A percentile compares a stretch with the other conserved stretches of the same genome.
phyloP scores from a whole-genome alignment of 2,888 invertebrate species.

The Thymelicus lineola region DNA sequence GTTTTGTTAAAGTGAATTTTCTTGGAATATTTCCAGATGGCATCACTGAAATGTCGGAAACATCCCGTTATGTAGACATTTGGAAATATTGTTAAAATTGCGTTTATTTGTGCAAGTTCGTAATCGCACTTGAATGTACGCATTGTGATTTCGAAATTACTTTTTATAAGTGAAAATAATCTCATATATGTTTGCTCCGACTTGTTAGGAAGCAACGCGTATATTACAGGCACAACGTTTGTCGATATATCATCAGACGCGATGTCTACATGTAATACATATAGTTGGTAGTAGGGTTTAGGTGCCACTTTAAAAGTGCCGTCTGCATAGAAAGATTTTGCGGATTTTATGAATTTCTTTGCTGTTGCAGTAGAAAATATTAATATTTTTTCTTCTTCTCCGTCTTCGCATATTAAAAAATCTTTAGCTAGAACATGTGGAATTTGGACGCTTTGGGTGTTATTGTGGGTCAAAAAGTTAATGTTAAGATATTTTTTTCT shows the following conservation, averaged over 20 bases:
- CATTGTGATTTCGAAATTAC: background rate
- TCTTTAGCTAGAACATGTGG: background rate
- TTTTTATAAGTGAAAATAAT: background rate
- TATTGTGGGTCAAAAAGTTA: background rate
- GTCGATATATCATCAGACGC: background rate
- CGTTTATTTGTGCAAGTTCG: background rate
- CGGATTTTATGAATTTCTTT: background rate
- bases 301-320: background rate
- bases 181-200: background rate
- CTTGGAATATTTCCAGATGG: background rate
- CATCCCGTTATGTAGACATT: background rate
- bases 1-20: background rate
- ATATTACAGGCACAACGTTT: background rate
- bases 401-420: background rate
- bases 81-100: background rate
- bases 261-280: background rate
- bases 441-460: background rate
- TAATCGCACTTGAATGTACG: background rate
- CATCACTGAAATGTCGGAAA: background rate
- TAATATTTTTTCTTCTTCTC: background rate
- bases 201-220: background rate
- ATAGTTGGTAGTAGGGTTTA: background rate
- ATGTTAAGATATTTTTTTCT: background rate
- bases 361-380: background rate
- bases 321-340: background rate